Percentiles rank a stretch among this genome's conserved stretches.
Evolutionary conservation across 2,113 vertebrate genomes (phyloP).

Genomic region (Sula dactylatra): DNA sequence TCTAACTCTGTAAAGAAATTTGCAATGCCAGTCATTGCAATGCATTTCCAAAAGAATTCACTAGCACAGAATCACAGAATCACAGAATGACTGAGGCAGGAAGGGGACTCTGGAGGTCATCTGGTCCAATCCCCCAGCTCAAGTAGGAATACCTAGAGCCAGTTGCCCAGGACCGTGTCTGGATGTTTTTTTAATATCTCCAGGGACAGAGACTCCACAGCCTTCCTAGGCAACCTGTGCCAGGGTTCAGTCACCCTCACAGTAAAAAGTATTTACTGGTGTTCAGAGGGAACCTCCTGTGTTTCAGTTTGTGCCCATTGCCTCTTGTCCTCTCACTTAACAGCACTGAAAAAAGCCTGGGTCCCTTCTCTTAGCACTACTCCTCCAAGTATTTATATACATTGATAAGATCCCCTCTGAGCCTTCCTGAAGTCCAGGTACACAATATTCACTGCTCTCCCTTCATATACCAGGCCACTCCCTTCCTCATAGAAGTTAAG

Average conservation of each 20-base stretch:
- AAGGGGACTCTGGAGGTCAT: background rate
- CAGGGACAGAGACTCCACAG: background rate
- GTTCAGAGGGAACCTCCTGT: background rate
- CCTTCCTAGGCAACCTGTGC: background rate
- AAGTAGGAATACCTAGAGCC: background rate
- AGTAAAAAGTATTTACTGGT: background rate
- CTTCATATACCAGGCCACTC: background rate
- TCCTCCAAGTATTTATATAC: background rate
- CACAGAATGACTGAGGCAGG: background rate
- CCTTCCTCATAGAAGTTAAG: background rate
- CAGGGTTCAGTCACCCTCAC: background rate
- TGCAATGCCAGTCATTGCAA: background rate
- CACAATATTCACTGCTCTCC: background rate
- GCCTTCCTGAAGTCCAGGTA: background rate
- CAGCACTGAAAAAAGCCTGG: background rate
- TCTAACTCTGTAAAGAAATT: background rate
- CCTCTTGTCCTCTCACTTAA: background rate
- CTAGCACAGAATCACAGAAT: background rate
- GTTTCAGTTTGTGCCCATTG: background rate
- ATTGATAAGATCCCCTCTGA: background rate
- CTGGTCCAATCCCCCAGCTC: background rate
- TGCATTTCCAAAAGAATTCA: background rate
- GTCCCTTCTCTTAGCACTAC: background rate
- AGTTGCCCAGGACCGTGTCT: rapidly evolving
- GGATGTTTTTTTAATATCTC: background rate